These are phyloP conservation scores for Sardinella longiceps DNA, from an alignment of 2,797 vertebrate species.

Conservation along the genomic window DNA sequence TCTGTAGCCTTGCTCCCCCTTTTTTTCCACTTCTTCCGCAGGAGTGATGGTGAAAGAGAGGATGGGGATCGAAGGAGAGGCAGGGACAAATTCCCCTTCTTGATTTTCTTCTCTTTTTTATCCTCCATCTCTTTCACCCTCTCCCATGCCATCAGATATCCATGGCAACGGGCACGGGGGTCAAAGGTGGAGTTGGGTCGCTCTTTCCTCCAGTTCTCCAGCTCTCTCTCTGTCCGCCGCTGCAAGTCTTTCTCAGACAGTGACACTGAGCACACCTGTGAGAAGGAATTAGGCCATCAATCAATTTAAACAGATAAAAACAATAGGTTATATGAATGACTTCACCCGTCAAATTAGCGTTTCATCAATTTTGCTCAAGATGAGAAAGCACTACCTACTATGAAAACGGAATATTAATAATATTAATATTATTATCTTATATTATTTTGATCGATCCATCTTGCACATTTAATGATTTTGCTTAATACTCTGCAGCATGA, in stretches of 20 bases:
- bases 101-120: conserved; percentile 60
- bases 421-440: too few species aligned
- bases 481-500: too few species aligned
- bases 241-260: conserved; percentile 80
- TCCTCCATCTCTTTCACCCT: conserved; percentile 57
- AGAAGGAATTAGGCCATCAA: neutral
- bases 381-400: too few species aligned
- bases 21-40: conserved; percentile 64
- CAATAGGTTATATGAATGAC: too few species aligned
- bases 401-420: too few species aligned
- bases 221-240: conserved; percentile 74
- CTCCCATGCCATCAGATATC: conserved; percentile 76
- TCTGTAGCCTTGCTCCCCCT: conserved; percentile 62
- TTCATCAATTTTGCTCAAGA: too few species aligned
- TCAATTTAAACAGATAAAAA: too few species aligned
- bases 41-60: conserved; percentile 71
- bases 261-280: conserved; percentile 80
- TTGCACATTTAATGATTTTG: too few species aligned
- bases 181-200: conserved; percentile 76
- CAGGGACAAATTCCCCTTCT: conserved; percentile 67
- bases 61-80: conserved; percentile 71
- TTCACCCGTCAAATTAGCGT: too few species aligned
- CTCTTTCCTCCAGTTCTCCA: conserved; percentile 74
- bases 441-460: too few species aligned
- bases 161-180: conserved; percentile 77